Percentiles rank a stretch among this genome's conserved stretches.
Conservation (phyloP, 1,140 invertebrate genomes). For the Cyrtorhinus lividipennis region DNA sequence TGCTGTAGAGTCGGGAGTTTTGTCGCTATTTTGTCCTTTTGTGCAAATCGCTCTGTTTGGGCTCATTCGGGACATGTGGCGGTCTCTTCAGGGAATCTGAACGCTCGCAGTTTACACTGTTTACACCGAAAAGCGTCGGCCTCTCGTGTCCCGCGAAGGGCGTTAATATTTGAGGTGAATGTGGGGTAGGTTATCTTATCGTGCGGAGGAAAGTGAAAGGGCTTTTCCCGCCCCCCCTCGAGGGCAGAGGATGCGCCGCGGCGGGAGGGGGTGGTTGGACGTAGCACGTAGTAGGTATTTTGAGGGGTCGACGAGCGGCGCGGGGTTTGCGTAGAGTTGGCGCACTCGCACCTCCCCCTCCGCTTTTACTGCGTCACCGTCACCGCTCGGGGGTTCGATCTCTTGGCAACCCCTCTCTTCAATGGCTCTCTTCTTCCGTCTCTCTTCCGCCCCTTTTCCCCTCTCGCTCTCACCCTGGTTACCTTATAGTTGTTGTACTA, state of each 20-base stretch:
- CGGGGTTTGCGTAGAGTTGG: not conserved
- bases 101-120: not conserved
- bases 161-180: slow-evolving; percentile 16
- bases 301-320: not conserved
- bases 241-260: not conserved
- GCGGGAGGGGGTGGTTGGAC: not conserved
- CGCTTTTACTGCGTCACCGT: too few relatives aligned
- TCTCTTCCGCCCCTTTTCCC: not conserved
- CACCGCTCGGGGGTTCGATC: not conserved
- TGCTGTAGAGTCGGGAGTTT: too few relatives aligned
- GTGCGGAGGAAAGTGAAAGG: slow-evolving; percentile 8
- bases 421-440: not conserved
- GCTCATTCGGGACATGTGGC: too few relatives aligned
- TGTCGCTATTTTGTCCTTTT: too few relatives aligned
- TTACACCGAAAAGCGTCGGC: slow-evolving; percentile 1
- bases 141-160: not conserved
- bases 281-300: not conserved
- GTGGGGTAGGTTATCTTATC: slow-evolving; percentile 16
- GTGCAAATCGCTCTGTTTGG: too few relatives aligned
- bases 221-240: too few relatives aligned
- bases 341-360: not conserved
- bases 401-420: slow-evolving; percentile 1
- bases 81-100: not conserved
- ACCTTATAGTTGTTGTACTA: not conserved
- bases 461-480: not conserved